A percentile compares a stretch with the other conserved stretches of the same genome.
phyloP scores from a whole-genome alignment of 2,888 invertebrate genomes.

The Eristalis arbustorum region DNA sequence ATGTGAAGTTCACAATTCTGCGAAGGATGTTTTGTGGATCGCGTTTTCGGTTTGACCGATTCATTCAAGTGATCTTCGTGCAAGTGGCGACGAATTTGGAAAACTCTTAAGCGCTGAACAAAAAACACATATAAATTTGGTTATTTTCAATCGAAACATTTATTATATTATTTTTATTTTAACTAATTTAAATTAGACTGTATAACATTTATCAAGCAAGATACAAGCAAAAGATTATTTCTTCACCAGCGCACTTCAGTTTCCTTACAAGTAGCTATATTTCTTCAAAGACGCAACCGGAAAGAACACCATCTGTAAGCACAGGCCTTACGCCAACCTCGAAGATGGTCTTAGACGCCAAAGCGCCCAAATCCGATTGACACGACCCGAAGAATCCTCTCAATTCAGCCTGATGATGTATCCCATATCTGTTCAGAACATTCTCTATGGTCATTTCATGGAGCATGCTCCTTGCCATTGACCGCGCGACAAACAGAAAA shows the following conservation, averaged over 20 bases:
- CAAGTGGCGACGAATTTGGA: too few species aligned
- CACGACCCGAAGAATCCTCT: not conserved
- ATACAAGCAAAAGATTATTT: not conserved
- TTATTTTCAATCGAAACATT: too few species aligned
- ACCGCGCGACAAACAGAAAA: not conserved
- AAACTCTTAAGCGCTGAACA: too few species aligned
- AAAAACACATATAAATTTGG: too few species aligned
- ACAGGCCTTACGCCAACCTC: not conserved
- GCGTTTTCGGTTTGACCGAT: too few species aligned
- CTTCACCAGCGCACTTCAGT: not conserved
- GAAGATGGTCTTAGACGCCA: not conserved
- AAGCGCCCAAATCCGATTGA: not conserved
- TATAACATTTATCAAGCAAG: too few species aligned
- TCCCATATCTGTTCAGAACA: not conserved
- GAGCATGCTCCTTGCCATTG: not conserved
- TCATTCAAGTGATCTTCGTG: too few species aligned
- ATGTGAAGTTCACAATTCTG: too few species aligned
- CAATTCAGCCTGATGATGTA: not conserved
- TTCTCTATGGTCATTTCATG: not conserved
- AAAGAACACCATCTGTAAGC: not conserved
- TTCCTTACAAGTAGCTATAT: not conserved
- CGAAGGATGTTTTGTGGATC: too few species aligned
- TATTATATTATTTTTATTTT: too few species aligned
- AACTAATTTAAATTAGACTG: too few species aligned
- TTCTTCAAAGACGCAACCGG: not conserved